phyloP scores from a whole-genome alignment of 2,797 vertebrate species.

The Acanthornis magna region DNA sequence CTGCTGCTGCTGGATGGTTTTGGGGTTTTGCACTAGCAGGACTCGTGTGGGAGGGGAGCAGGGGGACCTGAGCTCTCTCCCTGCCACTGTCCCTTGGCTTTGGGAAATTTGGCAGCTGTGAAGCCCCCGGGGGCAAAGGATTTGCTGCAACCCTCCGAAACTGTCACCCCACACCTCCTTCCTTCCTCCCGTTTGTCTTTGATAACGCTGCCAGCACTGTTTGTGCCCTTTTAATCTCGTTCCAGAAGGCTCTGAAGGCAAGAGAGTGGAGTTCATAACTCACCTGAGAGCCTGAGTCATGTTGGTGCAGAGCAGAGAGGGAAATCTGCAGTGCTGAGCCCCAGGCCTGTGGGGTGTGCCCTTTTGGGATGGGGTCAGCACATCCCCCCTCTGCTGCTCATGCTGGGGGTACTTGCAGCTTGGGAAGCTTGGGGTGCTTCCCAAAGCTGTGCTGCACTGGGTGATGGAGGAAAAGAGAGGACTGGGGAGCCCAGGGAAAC shows the following conservation, averaged over 20 bases:
- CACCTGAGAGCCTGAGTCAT: background rate
- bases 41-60: background rate
- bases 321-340: background rate
- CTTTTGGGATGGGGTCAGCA: background rate
- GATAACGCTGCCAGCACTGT: background rate
- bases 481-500: background rate
- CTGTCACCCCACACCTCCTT: background rate
- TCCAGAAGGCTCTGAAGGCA: background rate
- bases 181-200: background rate
- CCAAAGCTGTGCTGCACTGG: background rate
- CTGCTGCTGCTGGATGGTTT: background rate
- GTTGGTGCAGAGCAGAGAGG: background rate
- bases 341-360: no score
- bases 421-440: background rate
- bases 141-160: background rate
- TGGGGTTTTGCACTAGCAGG: background rate
- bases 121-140: background rate
- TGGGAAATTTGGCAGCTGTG: background rate
- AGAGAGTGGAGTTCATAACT: background rate
- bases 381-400: accelerated
- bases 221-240: background rate
- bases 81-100: background rate
- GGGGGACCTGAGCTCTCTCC: no score
- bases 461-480: background rate
- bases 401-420: accelerated